phyloP scores from a whole-genome alignment of 1,140 invertebrate genomes.

The Arion vulgaris region DNA sequence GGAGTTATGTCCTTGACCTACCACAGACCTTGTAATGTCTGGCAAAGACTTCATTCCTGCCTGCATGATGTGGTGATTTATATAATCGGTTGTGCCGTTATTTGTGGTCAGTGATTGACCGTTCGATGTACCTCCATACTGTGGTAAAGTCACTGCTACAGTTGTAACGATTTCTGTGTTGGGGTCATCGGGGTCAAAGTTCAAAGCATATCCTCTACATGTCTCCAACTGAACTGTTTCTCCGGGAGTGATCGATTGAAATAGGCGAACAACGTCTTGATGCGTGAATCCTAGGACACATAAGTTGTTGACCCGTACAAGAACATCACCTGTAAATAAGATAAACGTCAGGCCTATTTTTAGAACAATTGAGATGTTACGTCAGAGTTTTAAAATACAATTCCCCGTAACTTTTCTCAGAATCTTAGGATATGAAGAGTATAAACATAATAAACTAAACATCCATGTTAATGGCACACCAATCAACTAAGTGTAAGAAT shows the following conservation, averaged over 20 bases:
- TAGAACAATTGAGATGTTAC: too few relatives aligned
- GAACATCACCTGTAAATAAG: conserved; percentile 86
- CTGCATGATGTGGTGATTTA: background rate
- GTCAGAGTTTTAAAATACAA: too few relatives aligned
- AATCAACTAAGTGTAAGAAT: too few relatives aligned
- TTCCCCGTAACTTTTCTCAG: too few relatives aligned
- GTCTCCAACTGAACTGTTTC: conserved; percentile 92
- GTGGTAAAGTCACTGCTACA: conserved; percentile 85
- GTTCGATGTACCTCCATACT: conserved; percentile 42
- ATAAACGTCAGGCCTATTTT: background rate
- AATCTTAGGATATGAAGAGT: too few relatives aligned
- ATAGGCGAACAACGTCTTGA: conserved; percentile 94
- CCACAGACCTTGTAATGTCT: conserved; percentile 62
- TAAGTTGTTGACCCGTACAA: conserved; percentile 94
- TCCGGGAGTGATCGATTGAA: conserved; percentile 92
- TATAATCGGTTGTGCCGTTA: conserved; percentile 3
- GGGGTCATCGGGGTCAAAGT: conserved; percentile 97
- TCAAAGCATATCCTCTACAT: conserved; percentile 94
- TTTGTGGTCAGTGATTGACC: conserved; percentile 27
- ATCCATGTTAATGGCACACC: too few relatives aligned
- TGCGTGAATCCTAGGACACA: conserved; percentile 96
- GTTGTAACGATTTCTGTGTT: conserved; percentile 97
- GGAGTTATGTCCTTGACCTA: conserved; percentile 42
- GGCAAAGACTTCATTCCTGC: conserved; percentile 65
- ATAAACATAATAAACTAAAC: too few relatives aligned